Evolutionary conservation across 2,113 vertebrate genomes (phyloP), one percentile per base, ranked within the genome.

Genomic region (Hydrolagus affinis): DNA sequence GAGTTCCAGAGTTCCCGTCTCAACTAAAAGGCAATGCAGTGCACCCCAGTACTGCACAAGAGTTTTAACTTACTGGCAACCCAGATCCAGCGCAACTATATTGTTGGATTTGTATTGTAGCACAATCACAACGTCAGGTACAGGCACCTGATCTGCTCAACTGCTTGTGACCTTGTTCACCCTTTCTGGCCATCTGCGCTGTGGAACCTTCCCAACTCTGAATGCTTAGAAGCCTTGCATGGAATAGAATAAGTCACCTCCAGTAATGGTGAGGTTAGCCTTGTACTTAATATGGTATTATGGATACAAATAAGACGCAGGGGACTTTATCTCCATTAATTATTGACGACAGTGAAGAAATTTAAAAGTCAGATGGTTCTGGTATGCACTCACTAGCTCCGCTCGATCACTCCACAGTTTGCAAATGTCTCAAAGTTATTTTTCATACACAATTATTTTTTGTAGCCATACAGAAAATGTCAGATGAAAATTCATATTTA

Each of bases 181-280:
- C 8, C 1, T 66, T 62, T 17, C 60, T 28, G 23, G n/a, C 23
- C 12, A 64, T 28, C 28, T 32, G 11, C 66, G 23, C 78, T 83
- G 62, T 15, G 66, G 78, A 83, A 83, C 9, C 78, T 28, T 66
- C 60, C 30, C 28, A 32, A 28, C n/a, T 30, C 59, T 32, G 17
- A 60, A 30, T 59, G 25, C 32, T 10, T 15, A 1, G 60, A 83
- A 83, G 17, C 28, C 75, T 28, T 83, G 14, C 64, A 32, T 83
- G 64, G 30, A 8, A 83, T 64, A 60, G 60, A 19, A 28, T 2
- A 83, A 28, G 60, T 83, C 78, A 83, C 25, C 78, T 83, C 23
- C 78, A 32, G 78, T 83, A 83, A 83, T 83, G 32, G 78, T 68
- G 78, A 66, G 78, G 78, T 83, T 83, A 83, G 78, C 78, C 62